These are phyloP conservation scores for Ectemnius cavifrons DNA, from an alignment of 2,888 invertebrate species.

Conservation along the genomic window DNA sequence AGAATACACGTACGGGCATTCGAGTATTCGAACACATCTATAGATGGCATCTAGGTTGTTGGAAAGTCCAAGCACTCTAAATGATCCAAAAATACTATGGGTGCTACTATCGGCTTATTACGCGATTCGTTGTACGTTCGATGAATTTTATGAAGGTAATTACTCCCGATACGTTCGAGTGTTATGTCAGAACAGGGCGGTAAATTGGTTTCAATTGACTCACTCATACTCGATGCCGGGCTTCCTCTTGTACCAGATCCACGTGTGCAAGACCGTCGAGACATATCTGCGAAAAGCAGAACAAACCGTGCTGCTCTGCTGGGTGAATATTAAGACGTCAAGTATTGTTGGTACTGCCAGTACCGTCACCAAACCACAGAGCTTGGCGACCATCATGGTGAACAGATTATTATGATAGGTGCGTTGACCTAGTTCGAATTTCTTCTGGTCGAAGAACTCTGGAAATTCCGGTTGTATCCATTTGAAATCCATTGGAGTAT, in stretches of 20 bases:
- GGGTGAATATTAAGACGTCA: constrained; percentile 85
- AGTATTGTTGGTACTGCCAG: constrained; percentile 87
- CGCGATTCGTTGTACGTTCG: no score
- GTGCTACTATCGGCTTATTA: no score
- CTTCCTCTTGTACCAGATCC: constrained; percentile 88
- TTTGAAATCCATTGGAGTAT: constrained; percentile 60
- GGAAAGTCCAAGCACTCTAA: no score
- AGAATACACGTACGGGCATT: background rate
- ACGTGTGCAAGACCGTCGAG: constrained; percentile 87
- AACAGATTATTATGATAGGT: constrained; percentile 86
- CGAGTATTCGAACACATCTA: no score
- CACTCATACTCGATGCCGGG: constrained; percentile 69
- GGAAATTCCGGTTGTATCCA: constrained; percentile 80
- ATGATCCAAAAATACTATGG: no score
- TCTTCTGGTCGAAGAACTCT: constrained; percentile 83
- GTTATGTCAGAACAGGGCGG: no score
- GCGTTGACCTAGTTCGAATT: constrained; percentile 84
- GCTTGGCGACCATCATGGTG: constrained; percentile 85
- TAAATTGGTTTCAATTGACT: constrained; percentile 43
- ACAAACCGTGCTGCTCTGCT: constrained; percentile 83
- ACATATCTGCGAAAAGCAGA: constrained; percentile 88
- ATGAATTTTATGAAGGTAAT: no score
- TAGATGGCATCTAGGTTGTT: no score
- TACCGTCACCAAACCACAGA: constrained; percentile 87
- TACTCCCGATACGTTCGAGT: no score